A percentile compares a stretch with the other conserved stretches of the same genome.
These are phyloP conservation scores for Miniopterus natalensis DNA, from an alignment of 2,113 vertebrate species.

Conservation along the genomic window DNA sequence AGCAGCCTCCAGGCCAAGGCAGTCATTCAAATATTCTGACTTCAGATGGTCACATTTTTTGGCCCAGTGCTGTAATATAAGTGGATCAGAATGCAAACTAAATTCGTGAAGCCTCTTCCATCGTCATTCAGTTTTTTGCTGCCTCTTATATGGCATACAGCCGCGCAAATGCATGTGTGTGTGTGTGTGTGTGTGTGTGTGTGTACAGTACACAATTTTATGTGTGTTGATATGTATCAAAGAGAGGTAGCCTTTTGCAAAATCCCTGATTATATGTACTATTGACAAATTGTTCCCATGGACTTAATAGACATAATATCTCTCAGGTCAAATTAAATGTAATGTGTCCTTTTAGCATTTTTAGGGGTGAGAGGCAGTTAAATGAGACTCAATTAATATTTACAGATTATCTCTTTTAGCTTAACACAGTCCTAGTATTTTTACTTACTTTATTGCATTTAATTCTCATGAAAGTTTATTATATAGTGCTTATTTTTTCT, in stretches of 20 bases:
- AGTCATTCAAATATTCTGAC: conserved; percentile 75
- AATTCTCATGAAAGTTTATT: not conserved
- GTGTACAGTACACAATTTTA: not conserved
- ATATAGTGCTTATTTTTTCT: not conserved
- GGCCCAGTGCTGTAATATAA: not conserved
- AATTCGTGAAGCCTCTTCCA: not conserved
- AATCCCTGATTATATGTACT: not conserved
- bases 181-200: not conserved
- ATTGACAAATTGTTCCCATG: not conserved
- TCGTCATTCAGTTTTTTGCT: conserved; percentile 8
- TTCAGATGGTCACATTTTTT: conserved; percentile 59
- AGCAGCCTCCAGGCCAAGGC: conserved; percentile 64
- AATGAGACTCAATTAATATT: conserved; percentile 10
- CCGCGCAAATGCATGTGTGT: not conserved
- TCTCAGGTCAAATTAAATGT: conserved; percentile 9
- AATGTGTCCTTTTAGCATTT: not conserved
- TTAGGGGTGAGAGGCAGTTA: not conserved
- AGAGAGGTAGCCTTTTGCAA: not conserved
- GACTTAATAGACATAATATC: not conserved
- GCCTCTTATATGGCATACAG: not conserved
- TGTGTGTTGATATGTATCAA: not conserved
- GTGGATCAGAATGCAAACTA: conserved; percentile 43
- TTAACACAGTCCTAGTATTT: not conserved
- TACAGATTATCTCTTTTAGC: conserved; percentile 14
- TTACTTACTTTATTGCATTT: not conserved